These are phyloP conservation scores for Austrofundulus limnaeus DNA, from an alignment of 2,113 vertebrate genomes.

Conservation along the genomic window DNA sequence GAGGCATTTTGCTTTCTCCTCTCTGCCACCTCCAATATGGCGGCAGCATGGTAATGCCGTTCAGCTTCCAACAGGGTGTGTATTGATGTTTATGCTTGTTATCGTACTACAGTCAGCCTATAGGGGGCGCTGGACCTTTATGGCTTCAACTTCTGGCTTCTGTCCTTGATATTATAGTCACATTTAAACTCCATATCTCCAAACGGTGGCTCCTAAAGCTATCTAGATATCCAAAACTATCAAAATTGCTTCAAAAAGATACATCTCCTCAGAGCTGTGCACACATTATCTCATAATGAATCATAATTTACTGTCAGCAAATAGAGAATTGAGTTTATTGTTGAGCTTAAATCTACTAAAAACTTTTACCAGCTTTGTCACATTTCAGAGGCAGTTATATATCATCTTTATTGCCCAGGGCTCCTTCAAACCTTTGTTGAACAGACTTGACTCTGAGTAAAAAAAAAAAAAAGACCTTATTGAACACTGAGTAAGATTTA, in stretches of 20 bases:
- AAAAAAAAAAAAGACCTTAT: slow-evolving; percentile 3
- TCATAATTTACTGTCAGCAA: background rate
- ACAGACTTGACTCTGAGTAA: background rate
- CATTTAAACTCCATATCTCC: too few species aligned
- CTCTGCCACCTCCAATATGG: too few species aligned
- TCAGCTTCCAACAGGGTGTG: too few species aligned
- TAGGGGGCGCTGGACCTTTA: too few species aligned
- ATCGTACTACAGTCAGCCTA: too few species aligned
- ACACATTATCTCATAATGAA: background rate
- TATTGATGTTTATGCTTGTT: too few species aligned
- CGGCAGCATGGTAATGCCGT: too few species aligned
- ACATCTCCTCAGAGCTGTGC: background rate
- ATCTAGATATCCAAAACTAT: too few species aligned
- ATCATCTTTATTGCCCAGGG: background rate
- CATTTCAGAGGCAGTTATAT: background rate
- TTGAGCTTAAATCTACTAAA: background rate
- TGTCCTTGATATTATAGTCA: too few species aligned
- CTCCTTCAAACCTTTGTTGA: background rate
- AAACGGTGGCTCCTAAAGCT: too few species aligned
- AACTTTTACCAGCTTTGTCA: background rate
- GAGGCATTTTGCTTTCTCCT: too few species aligned
- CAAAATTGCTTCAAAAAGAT: background rate
- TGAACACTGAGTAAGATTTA: slow-evolving; percentile 2
- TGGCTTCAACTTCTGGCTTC: too few species aligned
- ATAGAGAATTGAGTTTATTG: background rate